Conservation (phyloP, 1,140 invertebrate species). For the Penaeus chinensis region DNA sequence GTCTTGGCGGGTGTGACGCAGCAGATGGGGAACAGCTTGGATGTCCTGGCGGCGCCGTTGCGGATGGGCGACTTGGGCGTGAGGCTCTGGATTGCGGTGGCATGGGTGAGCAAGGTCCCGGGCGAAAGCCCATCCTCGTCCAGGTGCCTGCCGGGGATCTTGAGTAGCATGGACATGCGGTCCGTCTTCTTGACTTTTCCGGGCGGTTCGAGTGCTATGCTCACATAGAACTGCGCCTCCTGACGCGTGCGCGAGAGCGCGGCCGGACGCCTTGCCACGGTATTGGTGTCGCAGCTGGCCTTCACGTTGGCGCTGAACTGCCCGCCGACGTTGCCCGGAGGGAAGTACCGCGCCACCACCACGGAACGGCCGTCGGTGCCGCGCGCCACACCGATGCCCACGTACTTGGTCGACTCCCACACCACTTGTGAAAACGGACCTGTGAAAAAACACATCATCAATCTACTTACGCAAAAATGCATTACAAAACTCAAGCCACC, state of each 20-base stretch:
- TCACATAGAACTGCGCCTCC: conserved; percentile 45
- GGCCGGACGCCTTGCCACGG: background rate
- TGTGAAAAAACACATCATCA: conserved; percentile 66
- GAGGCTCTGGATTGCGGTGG: background rate
- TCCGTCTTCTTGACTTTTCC: conserved; percentile 26
- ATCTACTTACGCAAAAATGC: no score
- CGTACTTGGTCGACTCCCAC: conserved; percentile 82
- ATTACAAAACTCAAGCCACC: no score
- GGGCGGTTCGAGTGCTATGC: conserved; percentile 44
- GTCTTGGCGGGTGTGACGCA: conserved; percentile 32
- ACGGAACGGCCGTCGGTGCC: conserved; percentile 75
- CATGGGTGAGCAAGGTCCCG: background rate
- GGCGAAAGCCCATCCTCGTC: background rate
- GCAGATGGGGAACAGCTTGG: conserved; percentile 43
- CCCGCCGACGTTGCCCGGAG: conserved; percentile 81
- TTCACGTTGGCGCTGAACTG: conserved; percentile 81
- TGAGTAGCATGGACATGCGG: no score
- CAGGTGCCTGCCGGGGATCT: no score
- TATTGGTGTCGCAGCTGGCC: conserved; percentile 66
- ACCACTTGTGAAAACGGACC: conserved; percentile 93
- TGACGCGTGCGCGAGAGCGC: conserved; percentile 38
- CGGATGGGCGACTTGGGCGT: conserved; percentile 15
- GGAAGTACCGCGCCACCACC: conserved; percentile 85
- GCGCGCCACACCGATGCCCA: conserved; percentile 86
- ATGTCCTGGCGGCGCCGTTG: conserved; percentile 45